Base-by-base conservation (phyloP, 2,888 invertebrate species). In the Piscicola geometra region DNA sequence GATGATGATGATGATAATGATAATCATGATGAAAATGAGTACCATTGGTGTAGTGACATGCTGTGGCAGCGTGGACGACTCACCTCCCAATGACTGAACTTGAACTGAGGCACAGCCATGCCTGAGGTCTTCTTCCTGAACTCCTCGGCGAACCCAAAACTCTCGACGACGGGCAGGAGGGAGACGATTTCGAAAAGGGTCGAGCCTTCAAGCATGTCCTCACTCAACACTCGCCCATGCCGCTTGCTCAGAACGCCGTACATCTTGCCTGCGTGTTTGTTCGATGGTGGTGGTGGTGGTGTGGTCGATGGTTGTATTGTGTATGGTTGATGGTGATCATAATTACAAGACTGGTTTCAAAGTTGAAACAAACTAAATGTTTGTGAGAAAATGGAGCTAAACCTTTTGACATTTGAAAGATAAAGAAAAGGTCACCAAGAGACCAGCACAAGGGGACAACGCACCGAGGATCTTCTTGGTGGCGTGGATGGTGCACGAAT, bases 51-150 rank as follows among this genome's bases (percentile, higher is more conserved):
- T n/a, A n/a, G n/a, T n/a, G n/a, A n/a, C n/a, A n/a, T n/a, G n/a
- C n/a, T n/a, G n/a, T 36, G 15, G n/a, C 28, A 35, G n/a, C 50
- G 1, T 41, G 35, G 28, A 67, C 25, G 30, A 83, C 88, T 88
- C 83, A 94, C 93, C 91, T 98, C 96, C 93, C 97, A 99, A 86
- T 98, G 97, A 84, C 94, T 95, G 88, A 97, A 97, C 81, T 93
- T 89, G 80, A 99, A 89, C 85, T 95, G 96, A 0, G 98, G 97
- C 84, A 92, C 92, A 12, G 98, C 98, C 79, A 95, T 89, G 0
- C 99, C 99, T 77, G 96, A 96, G 32, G 98, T 98, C 86, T 93
- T 91, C 81, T 93, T 95, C 77, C 97, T 89, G 81, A 99, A 90
- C 86, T 97, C 96, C 78, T 93, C 90, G 1, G 94, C 93, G 86